Evolutionary conservation across 2,888 invertebrate species (phyloP).

Genomic region (Eupithecia tripunctaria): DNA sequence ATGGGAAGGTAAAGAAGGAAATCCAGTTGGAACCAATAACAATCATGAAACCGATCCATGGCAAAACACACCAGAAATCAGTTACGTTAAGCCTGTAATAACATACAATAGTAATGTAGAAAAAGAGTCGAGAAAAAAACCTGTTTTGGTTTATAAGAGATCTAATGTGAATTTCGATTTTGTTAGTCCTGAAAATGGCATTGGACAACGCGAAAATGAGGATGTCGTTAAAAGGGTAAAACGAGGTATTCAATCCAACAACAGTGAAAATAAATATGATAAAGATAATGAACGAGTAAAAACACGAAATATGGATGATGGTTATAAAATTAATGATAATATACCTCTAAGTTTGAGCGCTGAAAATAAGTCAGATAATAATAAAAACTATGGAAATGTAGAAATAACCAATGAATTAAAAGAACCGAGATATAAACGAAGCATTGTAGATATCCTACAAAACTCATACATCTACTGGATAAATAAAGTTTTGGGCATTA

Average conservation of each 20-base stretch:
- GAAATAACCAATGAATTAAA: slow-evolving; percentile 21
- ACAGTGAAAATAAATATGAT: neutral
- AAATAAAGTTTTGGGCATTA: slow-evolving; percentile 61
- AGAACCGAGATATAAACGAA: slow-evolving; percentile 64
- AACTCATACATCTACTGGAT: slow-evolving; percentile 72
- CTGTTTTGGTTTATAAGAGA: slow-evolving; percentile 41
- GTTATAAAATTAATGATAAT: neutral
- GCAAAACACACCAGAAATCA: slow-evolving; percentile 35
- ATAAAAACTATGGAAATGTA: neutral
- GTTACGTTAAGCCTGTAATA: slow-evolving; percentile 40
- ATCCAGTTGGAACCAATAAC: neutral
- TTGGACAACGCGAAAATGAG: slow-evolving; percentile 3
- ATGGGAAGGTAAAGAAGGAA: slow-evolving; percentile 2
- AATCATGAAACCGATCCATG: neutral
- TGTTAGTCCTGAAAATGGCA: slow-evolving; percentile 18
- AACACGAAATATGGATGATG: neutral
- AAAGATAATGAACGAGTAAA: neutral
- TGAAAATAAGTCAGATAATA: neutral
- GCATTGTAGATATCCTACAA: slow-evolving; percentile 68
- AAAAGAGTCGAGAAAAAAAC: slow-evolving; percentile 31
- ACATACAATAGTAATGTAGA: slow-evolving; percentile 51
- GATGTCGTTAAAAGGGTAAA: slow-evolving; percentile 11
- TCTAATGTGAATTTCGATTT: slow-evolving; percentile 42
- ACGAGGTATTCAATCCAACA: neutral
- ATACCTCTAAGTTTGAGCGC: neutral